phyloP scores from a whole-genome alignment of 2,797 vertebrate genomes.

The Anguilla obscura region DNA sequence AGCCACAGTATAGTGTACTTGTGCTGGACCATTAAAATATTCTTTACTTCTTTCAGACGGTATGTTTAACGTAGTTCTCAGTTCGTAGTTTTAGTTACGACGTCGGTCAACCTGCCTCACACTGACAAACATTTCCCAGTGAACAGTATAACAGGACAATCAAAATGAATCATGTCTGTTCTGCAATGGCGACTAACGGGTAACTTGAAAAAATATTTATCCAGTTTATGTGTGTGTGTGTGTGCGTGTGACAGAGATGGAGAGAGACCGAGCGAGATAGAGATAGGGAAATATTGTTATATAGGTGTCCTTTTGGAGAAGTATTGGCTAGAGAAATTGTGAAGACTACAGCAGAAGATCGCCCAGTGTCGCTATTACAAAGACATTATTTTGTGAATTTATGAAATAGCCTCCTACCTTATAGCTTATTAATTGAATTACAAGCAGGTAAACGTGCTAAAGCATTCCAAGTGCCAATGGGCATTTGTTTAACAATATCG shows the following conservation, averaged over 20 bases:
- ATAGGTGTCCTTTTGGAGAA: not conserved
- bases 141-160: not conserved
- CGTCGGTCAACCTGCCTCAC: not conserved
- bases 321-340: not conserved
- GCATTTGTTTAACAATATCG: not conserved
- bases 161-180: not conserved
- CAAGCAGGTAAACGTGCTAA: not conserved
- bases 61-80: not conserved
- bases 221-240: not conserved
- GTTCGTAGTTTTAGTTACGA: not conserved
- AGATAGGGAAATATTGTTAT: not conserved
- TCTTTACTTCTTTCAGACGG: not conserved
- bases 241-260: not conserved
- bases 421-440: not conserved
- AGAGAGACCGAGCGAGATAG: not conserved
- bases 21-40: not conserved
- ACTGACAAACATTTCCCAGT: not conserved
- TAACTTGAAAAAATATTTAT: constrained; percentile 26
- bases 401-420: not conserved
- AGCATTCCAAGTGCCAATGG: not conserved
- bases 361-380: not conserved
- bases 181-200: constrained; percentile 18
- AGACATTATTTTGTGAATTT: not conserved
- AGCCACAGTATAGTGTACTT: constrained; percentile 8
- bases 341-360: not conserved